Conservation (phyloP, 2,888 invertebrate genomes). For the Synergus laeviventris region DNA sequence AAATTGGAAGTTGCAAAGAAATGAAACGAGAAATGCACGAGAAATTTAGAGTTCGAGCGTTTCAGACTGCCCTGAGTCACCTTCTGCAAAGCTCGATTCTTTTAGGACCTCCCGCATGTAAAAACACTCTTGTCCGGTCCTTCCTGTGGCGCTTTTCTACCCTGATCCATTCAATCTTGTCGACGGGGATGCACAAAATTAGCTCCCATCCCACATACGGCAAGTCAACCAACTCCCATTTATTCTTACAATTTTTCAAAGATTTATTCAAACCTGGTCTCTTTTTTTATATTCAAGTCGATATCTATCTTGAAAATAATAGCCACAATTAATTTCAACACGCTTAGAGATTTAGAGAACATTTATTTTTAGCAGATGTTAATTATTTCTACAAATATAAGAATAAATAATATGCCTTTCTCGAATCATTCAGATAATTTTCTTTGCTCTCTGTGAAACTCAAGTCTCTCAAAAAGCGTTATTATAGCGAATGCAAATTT, state of each 20-base stretch:
- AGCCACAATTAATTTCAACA: neutral
- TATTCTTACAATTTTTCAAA: neutral
- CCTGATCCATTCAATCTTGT: conserved; percentile 47
- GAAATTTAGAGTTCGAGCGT: conserved; percentile 19
- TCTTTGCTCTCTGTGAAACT: neutral
- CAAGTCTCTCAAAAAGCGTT: neutral
- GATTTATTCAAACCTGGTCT: neutral
- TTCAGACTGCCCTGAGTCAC: conserved; percentile 9
- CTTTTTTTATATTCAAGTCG: neutral
- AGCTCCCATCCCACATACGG: neutral
- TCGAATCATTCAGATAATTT: neutral
- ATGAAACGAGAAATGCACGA: neutral
- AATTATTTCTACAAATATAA: neutral
- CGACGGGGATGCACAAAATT: conserved; percentile 41
- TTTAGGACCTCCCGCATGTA: conserved; percentile 59
- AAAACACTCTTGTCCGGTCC: conserved; percentile 53
- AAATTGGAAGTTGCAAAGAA: neutral
- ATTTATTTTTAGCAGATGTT: no score
- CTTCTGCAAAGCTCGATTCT: conserved; percentile 37
- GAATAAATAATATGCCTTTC: neutral
- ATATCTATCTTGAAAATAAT: neutral
- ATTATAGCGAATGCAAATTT: conserved; percentile 15
- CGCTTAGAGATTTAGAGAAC: no score
- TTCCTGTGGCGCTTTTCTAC: conserved; percentile 44
- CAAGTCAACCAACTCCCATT: neutral